Conservation (phyloP, 2,113 vertebrate genomes). For the Ictidomys tridecemlineatus region DNA sequence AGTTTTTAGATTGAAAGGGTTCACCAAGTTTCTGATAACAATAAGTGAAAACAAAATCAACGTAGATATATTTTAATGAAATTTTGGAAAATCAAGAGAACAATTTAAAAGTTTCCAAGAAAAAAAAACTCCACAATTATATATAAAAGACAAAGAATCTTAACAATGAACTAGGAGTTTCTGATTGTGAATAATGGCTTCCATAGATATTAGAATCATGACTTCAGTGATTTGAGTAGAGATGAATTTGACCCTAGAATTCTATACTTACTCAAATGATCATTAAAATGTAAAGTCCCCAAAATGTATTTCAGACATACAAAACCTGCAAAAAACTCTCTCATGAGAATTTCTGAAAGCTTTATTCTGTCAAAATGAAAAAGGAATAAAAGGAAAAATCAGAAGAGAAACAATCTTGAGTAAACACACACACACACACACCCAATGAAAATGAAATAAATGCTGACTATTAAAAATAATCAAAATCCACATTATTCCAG, state of each 20-base stretch:
- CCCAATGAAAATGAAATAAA: conserved; percentile 18
- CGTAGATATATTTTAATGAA: not conserved
- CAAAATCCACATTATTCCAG: not conserved
- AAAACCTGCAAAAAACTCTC: not conserved
- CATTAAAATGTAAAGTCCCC: not conserved
- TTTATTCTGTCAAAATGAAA: not conserved
- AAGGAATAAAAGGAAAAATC: not conserved
- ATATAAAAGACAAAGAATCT: not conserved
- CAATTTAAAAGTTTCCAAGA: not conserved
- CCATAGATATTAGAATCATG: not conserved
- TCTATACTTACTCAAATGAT: not conserved
- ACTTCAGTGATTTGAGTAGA: not conserved
- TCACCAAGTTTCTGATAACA: not conserved
- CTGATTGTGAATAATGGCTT: not conserved
- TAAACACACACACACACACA: not conserved
- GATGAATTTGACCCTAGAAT: conserved; percentile 4
- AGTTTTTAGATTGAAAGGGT: not conserved
- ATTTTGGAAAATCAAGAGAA: not conserved
- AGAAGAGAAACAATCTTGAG: not conserved
- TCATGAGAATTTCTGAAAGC: conserved; percentile 29
- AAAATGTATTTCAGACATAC: not conserved
- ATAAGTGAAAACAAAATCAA: not conserved
- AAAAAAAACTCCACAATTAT: not conserved
- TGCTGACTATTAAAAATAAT: not conserved
- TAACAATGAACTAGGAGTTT: not conserved